Evolutionary conservation across 2,113 vertebrate species (phyloP).

Genomic region (Upupa epops): DNA sequence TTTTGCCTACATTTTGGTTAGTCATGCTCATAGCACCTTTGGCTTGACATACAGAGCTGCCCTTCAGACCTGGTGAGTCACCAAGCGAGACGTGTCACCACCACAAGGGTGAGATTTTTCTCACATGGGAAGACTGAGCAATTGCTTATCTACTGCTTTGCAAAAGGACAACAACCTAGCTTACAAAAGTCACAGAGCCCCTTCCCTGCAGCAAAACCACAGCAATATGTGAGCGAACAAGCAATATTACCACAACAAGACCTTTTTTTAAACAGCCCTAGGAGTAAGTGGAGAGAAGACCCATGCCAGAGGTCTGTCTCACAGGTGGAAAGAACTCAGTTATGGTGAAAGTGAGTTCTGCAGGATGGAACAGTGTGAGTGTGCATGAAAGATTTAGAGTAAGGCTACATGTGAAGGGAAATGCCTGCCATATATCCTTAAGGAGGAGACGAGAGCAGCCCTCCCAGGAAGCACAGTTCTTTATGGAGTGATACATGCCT

Average conservation of each 20-base stretch:
- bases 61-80: neutral
- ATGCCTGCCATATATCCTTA: neutral
- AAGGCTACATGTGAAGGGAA: neutral
- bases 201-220: neutral
- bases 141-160: neutral
- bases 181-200: neutral
- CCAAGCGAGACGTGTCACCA: neutral
- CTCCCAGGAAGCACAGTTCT: neutral
- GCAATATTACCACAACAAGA: neutral
- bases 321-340: neutral
- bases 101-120: neutral
- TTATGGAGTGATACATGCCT: neutral
- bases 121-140: neutral
- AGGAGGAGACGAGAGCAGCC: neutral
- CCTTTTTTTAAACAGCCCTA: neutral
- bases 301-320: neutral
- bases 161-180: neutral
- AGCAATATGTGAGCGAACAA: neutral
- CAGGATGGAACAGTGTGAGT: neutral
- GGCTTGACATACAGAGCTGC: neutral
- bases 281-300: neutral
- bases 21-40: neutral
- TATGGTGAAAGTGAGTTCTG: neutral
- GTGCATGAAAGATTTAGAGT: neutral
- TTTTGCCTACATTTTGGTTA: neutral